Evolutionary conservation across 1,140 invertebrate genomes (phyloP), one percentile per base, ranked within the genome.

Genomic region (Drosophila asahinai): DNA sequence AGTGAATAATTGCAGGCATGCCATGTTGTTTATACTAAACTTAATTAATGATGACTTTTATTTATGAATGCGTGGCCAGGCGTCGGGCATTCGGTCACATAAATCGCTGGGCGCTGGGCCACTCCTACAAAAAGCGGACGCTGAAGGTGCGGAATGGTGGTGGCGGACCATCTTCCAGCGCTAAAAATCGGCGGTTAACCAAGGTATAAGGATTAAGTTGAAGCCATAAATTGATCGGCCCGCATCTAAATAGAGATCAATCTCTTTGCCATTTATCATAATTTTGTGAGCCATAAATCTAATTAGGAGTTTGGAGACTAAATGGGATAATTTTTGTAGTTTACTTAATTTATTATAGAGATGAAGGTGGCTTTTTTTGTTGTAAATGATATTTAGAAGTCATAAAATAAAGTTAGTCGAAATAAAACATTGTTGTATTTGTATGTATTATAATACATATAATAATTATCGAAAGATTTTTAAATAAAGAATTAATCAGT

Each of bases 31-130:
- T 86, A 81, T 91, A 91, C 81, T 90, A 90, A 90, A 86, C 82
- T 90, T 74, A 90, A 90, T 90, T 91, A 90, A 90, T 86, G 86
- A 90, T 82, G 86, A 91, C 86, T 90, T 90, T 90, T 91, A 90
- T 90, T 90, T 90, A 90, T 90, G 86, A 80, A 83, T 81, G 81
- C 78, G 66, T 86, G 81, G 74, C 77, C 76, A 55, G 67, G 81
- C 81, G 60, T 72, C 77, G 77, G 59, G 71, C 73, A 63, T 61
- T 73, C 74, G 76, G 67, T 36, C 83, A 76, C 80, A 87, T 83
- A 86, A 86, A 86, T 86, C 75, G 33, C 33, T 36, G 33, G 84
- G 60, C 59, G n/a, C 65, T 54, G 65, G 54, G 58, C 82, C 83
- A 84, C 62, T 81, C 82, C 74, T 49, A 66, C 55, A 33, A 75